Percentiles rank a stretch among this genome's conserved stretches.
These are phyloP conservation scores for Euthynnus affinis DNA, from an alignment of 2,797 vertebrate genomes.

Conservation along the genomic window DNA sequence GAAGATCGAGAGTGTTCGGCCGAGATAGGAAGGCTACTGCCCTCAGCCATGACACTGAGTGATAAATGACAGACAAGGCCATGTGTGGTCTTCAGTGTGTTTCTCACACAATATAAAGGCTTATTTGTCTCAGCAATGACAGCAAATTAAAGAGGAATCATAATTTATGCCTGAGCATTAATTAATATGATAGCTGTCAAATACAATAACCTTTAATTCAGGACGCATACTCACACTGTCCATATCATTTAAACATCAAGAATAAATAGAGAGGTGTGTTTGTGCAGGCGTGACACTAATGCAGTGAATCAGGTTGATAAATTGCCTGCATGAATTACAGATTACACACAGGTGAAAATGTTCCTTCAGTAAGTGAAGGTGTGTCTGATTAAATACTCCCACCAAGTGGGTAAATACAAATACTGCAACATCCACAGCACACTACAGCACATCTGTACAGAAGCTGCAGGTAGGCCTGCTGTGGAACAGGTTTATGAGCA, in stretches of 20 bases:
- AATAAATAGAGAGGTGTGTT: slow-evolving; percentile 27
- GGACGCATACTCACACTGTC: background rate
- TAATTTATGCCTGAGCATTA: background rate
- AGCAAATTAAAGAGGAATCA: slow-evolving; percentile 9
- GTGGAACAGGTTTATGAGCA: background rate
- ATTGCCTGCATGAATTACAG: slow-evolving; percentile 14
- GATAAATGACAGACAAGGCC: background rate
- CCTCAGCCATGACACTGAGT: background rate
- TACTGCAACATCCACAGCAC: slow-evolving; percentile 39
- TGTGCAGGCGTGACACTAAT: slow-evolving; percentile 25
- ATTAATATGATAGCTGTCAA: slow-evolving; percentile 8
- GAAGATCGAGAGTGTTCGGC: slow-evolving; percentile 19
- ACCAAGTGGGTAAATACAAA: slow-evolving; percentile 66
- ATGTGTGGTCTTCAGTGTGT: slow-evolving; percentile 6
- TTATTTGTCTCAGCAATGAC: slow-evolving; percentile 10
- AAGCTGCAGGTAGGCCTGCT: background rate
- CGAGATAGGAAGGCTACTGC: slow-evolving; percentile 8
- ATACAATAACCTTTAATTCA: slow-evolving; percentile 3
- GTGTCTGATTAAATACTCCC: slow-evolving; percentile 66
- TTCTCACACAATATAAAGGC: slow-evolving; percentile 2
- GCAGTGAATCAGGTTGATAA: slow-evolving; percentile 13
- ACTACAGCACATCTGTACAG: too few species aligned
- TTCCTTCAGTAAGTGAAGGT: background rate
- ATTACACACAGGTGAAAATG: slow-evolving; percentile 20
- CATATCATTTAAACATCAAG: background rate